phyloP scores from a whole-genome alignment of 2,888 invertebrate species.

The Teinopalpus imperialis region DNA sequence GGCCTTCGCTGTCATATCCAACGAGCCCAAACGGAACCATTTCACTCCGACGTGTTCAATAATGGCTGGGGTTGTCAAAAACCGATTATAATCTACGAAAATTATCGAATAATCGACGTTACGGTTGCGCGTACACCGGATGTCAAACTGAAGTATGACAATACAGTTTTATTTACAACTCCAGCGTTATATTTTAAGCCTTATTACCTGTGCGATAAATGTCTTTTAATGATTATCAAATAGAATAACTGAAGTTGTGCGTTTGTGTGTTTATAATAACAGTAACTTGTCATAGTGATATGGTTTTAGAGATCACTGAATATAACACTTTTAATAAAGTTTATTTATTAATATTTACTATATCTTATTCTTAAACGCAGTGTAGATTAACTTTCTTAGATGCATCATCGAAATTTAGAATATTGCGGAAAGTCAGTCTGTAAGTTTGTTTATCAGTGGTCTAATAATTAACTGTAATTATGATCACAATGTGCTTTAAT shows the following conservation, averaged over 20 bases:
- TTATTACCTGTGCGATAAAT: conserved; percentile 15
- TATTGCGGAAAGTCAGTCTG: no score
- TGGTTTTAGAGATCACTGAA: conserved; percentile 48
- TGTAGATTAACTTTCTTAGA: no score
- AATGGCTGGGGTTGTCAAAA: conserved; percentile 71
- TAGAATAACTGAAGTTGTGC: conserved; percentile 30
- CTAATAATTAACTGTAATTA: no score
- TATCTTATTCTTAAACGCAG: no score
- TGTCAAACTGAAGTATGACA: conserved; percentile 60
- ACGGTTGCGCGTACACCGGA: conserved; percentile 73
- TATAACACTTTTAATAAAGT: no score
- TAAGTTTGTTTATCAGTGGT: no score
- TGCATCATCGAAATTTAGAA: no score
- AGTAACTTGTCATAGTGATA: conserved; percentile 76
- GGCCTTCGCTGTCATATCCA: conserved; percentile 3
- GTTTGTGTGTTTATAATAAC: conserved; percentile 65
- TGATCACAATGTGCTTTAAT: no score
- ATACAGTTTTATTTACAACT: conserved; percentile 26
- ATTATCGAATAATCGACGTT: conserved; percentile 79
- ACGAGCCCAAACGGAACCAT: conserved; percentile 20
- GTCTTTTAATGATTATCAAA: conserved; percentile 1
- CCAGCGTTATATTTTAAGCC: background rate
- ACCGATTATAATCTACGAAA: conserved; percentile 67
- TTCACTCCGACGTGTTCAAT: conserved; percentile 30
- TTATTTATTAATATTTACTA: no score